Evolutionary conservation across 37 sponge, comb jelly and placozoan genomes (phyloP).

Genomic region (Halisarca cf. caerulea): DNA sequence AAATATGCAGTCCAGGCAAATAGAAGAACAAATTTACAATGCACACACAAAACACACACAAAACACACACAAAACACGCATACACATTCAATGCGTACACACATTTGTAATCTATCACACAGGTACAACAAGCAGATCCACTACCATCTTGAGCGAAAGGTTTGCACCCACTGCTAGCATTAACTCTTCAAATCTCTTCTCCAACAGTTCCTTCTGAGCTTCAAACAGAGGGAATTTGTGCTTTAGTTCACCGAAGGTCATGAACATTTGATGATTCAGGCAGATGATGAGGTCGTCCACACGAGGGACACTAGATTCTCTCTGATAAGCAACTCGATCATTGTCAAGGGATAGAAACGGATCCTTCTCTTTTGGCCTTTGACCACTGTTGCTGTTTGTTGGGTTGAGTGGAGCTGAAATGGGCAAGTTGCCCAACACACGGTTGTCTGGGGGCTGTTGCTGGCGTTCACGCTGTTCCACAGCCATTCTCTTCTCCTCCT

Average conservation of each 20-base stretch:
- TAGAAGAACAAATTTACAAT: too few relatives aligned
- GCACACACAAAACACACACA: too few relatives aligned
- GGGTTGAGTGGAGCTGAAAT: neutral
- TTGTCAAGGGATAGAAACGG: neutral
- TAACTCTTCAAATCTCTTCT: constrained; percentile 51
- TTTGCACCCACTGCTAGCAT: constrained; percentile 53
- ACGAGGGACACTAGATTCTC: neutral
- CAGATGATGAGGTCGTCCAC: constrained; percentile 63
- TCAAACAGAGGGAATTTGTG: neutral
- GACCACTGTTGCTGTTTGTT: neutral
- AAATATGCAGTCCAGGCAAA: too few relatives aligned
- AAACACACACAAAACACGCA: too few relatives aligned
- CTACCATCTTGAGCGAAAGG: constrained; percentile 49
- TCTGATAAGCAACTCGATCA: constrained; percentile 23
- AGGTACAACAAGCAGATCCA: constrained; percentile 46
- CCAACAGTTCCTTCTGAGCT: constrained; percentile 49
- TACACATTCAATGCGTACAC: too few relatives aligned
- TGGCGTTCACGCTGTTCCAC: neutral
- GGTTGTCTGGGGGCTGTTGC: too few relatives aligned
- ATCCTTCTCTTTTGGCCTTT: neutral
- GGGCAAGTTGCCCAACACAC: too few relatives aligned
- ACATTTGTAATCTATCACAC: too few relatives aligned
- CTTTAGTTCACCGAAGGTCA: constrained; percentile 51
- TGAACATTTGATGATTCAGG: constrained; percentile 55
- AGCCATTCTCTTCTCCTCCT: constrained; percentile 17